phyloP scores from a whole-genome alignment of 2,888 invertebrate genomes.

The Ariolimax columbianus region DNA sequence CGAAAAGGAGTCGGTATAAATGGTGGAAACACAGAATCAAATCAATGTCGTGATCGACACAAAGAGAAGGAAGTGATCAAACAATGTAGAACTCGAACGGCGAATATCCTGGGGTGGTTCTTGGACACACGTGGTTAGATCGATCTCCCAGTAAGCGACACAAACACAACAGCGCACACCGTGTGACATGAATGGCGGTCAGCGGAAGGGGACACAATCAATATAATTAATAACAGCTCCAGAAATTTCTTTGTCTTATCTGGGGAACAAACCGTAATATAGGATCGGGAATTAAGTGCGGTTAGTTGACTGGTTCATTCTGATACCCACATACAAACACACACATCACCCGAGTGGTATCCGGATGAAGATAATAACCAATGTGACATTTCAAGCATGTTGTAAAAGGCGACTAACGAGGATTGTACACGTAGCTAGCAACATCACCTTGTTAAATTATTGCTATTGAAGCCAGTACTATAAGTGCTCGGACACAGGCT shows the following conservation, averaged over 20 bases:
- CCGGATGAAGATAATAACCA: too few relatives aligned
- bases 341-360: too few relatives aligned
- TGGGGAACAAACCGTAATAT: background rate
- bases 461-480: too few relatives aligned
- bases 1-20: background rate
- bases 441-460: too few relatives aligned
- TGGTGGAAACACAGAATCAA: background rate
- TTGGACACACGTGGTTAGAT: background rate
- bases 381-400: too few relatives aligned
- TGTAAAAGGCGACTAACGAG: too few relatives aligned
- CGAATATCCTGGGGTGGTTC: background rate
- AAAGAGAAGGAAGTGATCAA: background rate
- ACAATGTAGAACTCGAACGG: background rate
- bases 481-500: too few relatives aligned
- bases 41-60: background rate
- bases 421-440: too few relatives aligned
- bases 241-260: background rate
- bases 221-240: slow-evolving; percentile 6
- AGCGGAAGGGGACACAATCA: background rate
- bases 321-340: too few relatives aligned
- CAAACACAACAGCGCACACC: background rate
- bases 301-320: background rate
- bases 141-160: background rate
- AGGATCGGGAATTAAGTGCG: background rate
- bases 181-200: background rate